Conservation (phyloP, 1,140 invertebrate species). For the Asbolus verrucosus region DNA sequence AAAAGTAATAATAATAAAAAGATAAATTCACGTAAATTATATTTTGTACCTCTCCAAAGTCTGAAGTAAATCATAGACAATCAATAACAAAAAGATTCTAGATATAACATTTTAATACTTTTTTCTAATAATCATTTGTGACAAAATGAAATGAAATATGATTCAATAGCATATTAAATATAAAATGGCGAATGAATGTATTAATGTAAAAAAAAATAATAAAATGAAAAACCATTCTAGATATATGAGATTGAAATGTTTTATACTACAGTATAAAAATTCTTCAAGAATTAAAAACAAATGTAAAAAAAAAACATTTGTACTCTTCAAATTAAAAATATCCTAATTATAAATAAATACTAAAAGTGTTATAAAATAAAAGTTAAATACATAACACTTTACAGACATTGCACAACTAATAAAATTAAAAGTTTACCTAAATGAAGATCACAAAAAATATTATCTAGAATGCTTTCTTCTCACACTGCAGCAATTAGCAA, state of each 20-base stretch:
- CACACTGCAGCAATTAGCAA: constrained; percentile 46
- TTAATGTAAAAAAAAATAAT: background rate
- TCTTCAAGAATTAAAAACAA: constrained; percentile 35
- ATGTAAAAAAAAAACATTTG: constrained; percentile 47
- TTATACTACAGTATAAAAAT: constrained; percentile 26
- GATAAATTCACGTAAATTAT: constrained; percentile 35
- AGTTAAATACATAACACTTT: constrained; percentile 42
- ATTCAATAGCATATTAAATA: background rate
- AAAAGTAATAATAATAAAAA: constrained; percentile 15
- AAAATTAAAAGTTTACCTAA: constrained; percentile 28
- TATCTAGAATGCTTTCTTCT: constrained; percentile 57
- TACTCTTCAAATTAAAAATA: constrained; percentile 45
- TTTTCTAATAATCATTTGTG: constrained; percentile 4
- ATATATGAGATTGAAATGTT: constrained; percentile 28
- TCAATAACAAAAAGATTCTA: constrained; percentile 21
- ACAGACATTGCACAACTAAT: constrained; percentile 41
- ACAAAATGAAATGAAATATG: constrained; percentile 24
- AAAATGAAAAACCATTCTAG: constrained; percentile 38
- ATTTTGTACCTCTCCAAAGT: constrained; percentile 39
- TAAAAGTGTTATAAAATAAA: constrained; percentile 41
- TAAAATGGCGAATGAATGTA: constrained; percentile 12
- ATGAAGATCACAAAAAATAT: constrained; percentile 37
- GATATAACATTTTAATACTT: constrained; percentile 36
- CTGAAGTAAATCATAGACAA: constrained; percentile 13
- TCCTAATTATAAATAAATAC: constrained; percentile 48